A percentile compares a stretch with the other conserved stretches of the same genome.
Evolutionary conservation across 2,888 invertebrate genomes (phyloP).

Genomic region (Sinelater perroti): DNA sequence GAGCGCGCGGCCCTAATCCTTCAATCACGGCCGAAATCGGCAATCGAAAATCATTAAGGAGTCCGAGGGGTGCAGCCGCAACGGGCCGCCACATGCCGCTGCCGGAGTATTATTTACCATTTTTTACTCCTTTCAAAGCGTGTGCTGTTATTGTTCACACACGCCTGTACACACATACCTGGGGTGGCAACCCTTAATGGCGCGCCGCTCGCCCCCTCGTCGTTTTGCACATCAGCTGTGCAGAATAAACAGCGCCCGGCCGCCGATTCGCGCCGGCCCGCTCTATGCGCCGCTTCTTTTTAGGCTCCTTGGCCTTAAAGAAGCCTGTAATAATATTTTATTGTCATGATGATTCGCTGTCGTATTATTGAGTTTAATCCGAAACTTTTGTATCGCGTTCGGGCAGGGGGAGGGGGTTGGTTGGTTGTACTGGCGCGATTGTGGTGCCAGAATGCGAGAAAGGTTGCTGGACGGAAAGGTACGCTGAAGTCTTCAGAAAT

Average conservation of each 20-base stretch:
- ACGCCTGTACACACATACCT: conserved; percentile 43
- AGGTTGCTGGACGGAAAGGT: no score
- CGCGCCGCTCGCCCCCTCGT: conserved; percentile 43
- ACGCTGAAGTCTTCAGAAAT: no score
- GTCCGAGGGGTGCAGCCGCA: conserved; percentile 24
- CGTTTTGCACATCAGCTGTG: conserved; percentile 58
- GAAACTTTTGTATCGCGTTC: conserved; percentile 52
- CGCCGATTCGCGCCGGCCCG: conserved; percentile 40
- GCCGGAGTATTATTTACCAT: conserved; percentile 54
- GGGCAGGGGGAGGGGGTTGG: no score
- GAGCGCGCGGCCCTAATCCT: conserved; percentile 1
- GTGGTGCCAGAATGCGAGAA: no score
- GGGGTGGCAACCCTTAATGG: conserved; percentile 47
- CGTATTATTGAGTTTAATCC: conserved; percentile 50
- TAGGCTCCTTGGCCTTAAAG: conserved; percentile 41
- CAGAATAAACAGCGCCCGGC: conserved; percentile 49
- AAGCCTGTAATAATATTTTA: conserved; percentile 56
- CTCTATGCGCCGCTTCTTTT: conserved; percentile 42
- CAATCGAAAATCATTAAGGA: conserved; percentile 20
- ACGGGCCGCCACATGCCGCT: conserved; percentile 55
- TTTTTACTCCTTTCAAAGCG: conserved; percentile 55
- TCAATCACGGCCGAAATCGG: neutral
- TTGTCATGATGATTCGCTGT: conserved; percentile 51
- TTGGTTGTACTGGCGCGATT: no score
- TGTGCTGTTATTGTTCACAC: conserved; percentile 52